A percentile compares a stretch with the other conserved stretches of the same genome.
These are phyloP conservation scores for Cichladusa arquata DNA, from an alignment of 2,113 vertebrate genomes.

Conservation along the genomic window DNA sequence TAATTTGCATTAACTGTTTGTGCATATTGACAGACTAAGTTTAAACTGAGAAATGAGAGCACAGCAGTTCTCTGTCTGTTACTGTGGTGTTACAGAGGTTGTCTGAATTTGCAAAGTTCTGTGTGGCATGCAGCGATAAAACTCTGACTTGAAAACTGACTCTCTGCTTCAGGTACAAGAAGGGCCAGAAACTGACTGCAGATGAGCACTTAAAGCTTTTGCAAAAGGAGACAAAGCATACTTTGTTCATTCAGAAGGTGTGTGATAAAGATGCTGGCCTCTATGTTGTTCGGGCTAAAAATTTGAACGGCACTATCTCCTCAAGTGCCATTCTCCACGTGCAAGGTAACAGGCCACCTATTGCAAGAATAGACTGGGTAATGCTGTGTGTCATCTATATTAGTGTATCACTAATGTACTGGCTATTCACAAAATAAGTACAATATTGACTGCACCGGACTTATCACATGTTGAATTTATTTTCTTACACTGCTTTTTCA, in stretches of 20 bases:
- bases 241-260: constrained; percentile 80
- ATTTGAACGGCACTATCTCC: constrained; percentile 71
- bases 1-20: neutral
- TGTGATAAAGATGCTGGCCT: constrained; percentile 78
- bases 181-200: constrained; percentile 79
- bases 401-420: constrained; percentile 82
- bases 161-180: constrained; percentile 89
- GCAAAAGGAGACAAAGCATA: constrained; percentile 82
- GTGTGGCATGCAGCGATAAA: neutral
- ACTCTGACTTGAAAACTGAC: constrained; percentile 79
- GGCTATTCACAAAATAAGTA: constrained; percentile 62
- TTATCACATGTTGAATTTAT: neutral
- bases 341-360: constrained; percentile 77
- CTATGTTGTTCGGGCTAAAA: constrained; percentile 76
- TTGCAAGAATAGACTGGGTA: constrained; percentile 80
- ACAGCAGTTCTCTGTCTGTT: neutral
- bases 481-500: constrained; percentile 12
- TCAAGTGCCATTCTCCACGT: constrained; percentile 78
- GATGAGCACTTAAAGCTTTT: constrained; percentile 80
- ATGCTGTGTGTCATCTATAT: constrained; percentile 81
- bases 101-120: constrained; percentile 19
- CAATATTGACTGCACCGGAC: neutral
- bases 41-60: neutral
- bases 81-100: neutral
- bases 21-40: neutral